Base-by-base conservation (phyloP, 2,888 invertebrate genomes). In the Hirudinaria manillensis region DNA sequence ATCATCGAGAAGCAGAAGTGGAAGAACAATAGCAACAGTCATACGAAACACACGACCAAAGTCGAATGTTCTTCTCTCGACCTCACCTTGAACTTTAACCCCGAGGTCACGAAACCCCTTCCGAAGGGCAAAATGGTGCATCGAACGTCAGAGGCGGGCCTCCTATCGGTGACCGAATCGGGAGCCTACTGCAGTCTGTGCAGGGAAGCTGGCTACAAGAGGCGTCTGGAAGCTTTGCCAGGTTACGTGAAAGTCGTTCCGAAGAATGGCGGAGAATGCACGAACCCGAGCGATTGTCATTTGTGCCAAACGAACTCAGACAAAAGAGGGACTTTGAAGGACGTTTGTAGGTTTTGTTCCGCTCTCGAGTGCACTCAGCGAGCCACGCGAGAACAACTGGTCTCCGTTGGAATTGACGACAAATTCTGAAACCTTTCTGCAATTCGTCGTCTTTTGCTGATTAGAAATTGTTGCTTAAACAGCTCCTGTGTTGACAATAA, bases 331-430 rank as follows among this genome's bases (percentile, higher is more conserved):
- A 19, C 61, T 61, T 61, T 29, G 7, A 27, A 29, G 7, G 61
- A n/a, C 24, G 61, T 29, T n/a, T 61, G 61, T 19, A 61, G 61
- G 61, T 61, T 61, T 61, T 61, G 61, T 61, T 61, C 61, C 13
- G n/a, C 29, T 16, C 10, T 27, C 3, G 29, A 24, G 61, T 61
- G 61, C 61, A 61, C 61, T 61, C 21, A n/a, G n/a, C n/a, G 21
- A 27, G 61, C n/a, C 61, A 1, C 61, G 4, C 61, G 24, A n/a
- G 24, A 29, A 61, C 61, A 61, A 61, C 24, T 29, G 61, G 24
- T 61, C 45, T 16, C 45, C 10, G 13, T 61, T 61, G 61, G 24
- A 1, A 19, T n/a, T 61, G 7, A 21, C 13, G 21, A 61, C 7
- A 61, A 61, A 61, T 61, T 61, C 61, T 61, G 29, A 45, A 45